Evolutionary conservation across 2,888 invertebrate species (phyloP), one percentile per base, ranked within the genome.

Genomic region (Zaprionus lineosus): DNA sequence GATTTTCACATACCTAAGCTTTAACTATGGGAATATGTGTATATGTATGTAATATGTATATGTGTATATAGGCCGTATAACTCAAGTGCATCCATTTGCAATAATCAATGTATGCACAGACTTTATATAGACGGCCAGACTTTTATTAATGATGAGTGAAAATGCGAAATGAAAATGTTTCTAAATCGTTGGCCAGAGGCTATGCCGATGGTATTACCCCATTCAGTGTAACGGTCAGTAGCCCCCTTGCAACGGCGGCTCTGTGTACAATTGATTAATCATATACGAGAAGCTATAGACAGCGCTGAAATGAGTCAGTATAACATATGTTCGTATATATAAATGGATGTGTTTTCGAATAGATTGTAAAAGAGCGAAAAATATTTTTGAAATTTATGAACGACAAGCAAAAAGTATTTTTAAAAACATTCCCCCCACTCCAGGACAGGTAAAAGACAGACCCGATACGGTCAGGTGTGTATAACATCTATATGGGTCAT

Each of bases 131-230:
- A 68, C 79, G 63, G 52, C 82, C 74, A 84, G 78, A 84, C 82
- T 77, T 71, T 79, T 79, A 82, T 77, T 79, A 79, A 79, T 79
- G 78, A 79, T 81, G 63, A 77, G 78, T 77, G 82, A 73, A 77
- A 83, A 81, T 74, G 51, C 43, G 33, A 67, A 84, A 73, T 70
- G 40, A 62, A 77, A 84, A 77, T 77, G 44, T 65, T 84, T 50
- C 15, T 48, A 21, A 31, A 34, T n/a, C 24, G n/a, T 28, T 34
- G 40, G 6, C 4, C 67, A 66, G 43, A 14, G 65, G 44, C 55
- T 21, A 9, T 3, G 62, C 5, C 16, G 16, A 15, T 15, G 15
- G 5, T 11, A 9, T 15, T 2, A 9, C 29, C 31, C 43, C 15
- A 5, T 12, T 6, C n/a, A 1, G n/a, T 18, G 19, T 1, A 31